Conservation (phyloP, 2,797 vertebrate genomes). For the Hemitrygon akajei region DNA sequence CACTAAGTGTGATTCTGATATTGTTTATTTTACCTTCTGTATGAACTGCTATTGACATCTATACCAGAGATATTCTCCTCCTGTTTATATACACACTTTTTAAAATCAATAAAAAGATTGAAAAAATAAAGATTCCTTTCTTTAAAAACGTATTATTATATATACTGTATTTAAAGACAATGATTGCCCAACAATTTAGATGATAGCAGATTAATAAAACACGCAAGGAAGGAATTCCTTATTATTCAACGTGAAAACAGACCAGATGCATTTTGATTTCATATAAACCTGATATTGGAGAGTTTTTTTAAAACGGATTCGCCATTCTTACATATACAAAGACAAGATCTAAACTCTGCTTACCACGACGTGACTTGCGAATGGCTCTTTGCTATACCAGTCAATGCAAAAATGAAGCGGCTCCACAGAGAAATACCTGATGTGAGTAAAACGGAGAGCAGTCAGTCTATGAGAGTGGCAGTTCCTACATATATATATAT, state of each 20-base stretch:
- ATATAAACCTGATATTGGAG: background rate
- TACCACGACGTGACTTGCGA: background rate
- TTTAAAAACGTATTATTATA: background rate
- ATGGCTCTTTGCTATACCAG: background rate
- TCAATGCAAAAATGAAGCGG: background rate
- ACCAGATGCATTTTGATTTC: background rate
- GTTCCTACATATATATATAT: constrained; percentile 5
- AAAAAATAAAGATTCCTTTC: too few relatives aligned
- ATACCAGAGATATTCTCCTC: too few relatives aligned
- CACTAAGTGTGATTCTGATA: too few relatives aligned
- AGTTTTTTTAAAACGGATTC: background rate
- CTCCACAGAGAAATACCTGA: background rate
- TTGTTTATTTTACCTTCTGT: too few relatives aligned
- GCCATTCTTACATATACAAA: background rate
- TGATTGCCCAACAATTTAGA: too few relatives aligned
- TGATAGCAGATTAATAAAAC: too few relatives aligned
- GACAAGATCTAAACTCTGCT: constrained; percentile 8
- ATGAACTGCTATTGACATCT: too few relatives aligned
- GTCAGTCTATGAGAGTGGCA: background rate
- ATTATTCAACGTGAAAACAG: background rate
- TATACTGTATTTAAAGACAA: too few relatives aligned
- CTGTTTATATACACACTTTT: too few relatives aligned
- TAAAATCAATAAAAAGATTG: too few relatives aligned
- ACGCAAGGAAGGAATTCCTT: background rate
- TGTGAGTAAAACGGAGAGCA: background rate